Percentiles rank a stretch among this genome's conserved stretches.
Evolutionary conservation across 2,888 invertebrate genomes (phyloP).

Genomic region (Seira musarum): DNA sequence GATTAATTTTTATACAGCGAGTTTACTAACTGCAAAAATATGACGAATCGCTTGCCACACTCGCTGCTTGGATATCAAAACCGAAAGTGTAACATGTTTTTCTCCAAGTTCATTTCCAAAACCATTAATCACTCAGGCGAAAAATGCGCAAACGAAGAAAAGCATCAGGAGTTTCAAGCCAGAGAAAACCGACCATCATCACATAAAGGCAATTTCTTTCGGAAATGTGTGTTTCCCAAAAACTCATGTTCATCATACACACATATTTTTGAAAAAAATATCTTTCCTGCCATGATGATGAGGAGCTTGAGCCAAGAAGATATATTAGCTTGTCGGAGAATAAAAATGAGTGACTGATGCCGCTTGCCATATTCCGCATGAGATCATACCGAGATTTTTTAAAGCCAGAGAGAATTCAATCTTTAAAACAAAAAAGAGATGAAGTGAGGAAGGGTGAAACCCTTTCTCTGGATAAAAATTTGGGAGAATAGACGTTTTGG

Average conservation of each 20-base stretch:
- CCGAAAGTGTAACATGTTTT: background rate
- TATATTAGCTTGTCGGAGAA: slow-evolving; percentile 55
- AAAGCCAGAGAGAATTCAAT: slow-evolving; percentile 40
- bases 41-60: slow-evolving; percentile 29
- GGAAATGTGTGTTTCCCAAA: slow-evolving; percentile 1
- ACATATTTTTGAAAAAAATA: slow-evolving; percentile 38
- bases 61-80: background rate
- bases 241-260: slow-evolving; percentile 24
- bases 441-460: slow-evolving; percentile 41
- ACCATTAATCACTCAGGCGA: slow-evolving; percentile 67
- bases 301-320: slow-evolving; percentile 23
- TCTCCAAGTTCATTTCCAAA: slow-evolving; percentile 67
- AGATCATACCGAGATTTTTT: slow-evolving; percentile 50
- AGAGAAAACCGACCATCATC: slow-evolving; percentile 13
- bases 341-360: slow-evolving; percentile 60
- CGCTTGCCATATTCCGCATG: slow-evolving; percentile 56
- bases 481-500: too few relatives aligned
- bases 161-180: background rate
- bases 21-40: slow-evolving; percentile 35
- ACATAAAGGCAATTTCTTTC: slow-evolving; percentile 21
- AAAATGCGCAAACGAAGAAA: slow-evolving; percentile 37
- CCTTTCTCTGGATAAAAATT: slow-evolving; percentile 2
- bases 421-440: slow-evolving; percentile 1
- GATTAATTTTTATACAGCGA: slow-evolving; percentile 32
- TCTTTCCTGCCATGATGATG: slow-evolving; percentile 35